Percentiles rank a stretch among this genome's conserved stretches.
Conservation (phyloP, 2,888 invertebrate species). For the Cheilosia urbana region DNA sequence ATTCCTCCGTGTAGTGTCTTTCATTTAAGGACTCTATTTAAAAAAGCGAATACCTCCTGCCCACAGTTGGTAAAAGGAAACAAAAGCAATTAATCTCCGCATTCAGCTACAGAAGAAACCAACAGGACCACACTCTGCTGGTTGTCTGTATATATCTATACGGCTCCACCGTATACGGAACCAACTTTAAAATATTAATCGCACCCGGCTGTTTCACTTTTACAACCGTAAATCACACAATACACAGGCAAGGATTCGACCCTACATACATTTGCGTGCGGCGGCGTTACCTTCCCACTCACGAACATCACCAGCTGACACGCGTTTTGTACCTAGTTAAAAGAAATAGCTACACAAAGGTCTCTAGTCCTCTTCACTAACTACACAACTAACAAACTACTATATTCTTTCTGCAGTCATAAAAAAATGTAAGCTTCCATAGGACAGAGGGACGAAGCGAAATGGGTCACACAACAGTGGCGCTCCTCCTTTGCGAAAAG, state of each 20-base stretch:
- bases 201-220: slow-evolving; percentile 69
- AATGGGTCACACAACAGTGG: slow-evolving; percentile 55
- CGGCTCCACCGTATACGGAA: slow-evolving; percentile 42
- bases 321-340: slow-evolving; percentile 56
- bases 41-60: background rate
- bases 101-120: slow-evolving; percentile 18
- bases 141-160: too few relatives aligned
- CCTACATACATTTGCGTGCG: slow-evolving; percentile 38
- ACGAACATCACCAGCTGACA: slow-evolving; percentile 71
- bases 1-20: slow-evolving; percentile 60
- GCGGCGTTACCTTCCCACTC: slow-evolving; percentile 24
- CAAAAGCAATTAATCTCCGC: slow-evolving; percentile 73
- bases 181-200: slow-evolving; percentile 73
- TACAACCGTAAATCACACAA: slow-evolving; percentile 64
- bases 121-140: background rate
- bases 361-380: slow-evolving; percentile 31
- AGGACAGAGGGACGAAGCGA: slow-evolving; percentile 7
- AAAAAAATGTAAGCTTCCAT: slow-evolving; percentile 44
- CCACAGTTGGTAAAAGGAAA: slow-evolving; percentile 44
- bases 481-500: slow-evolving; percentile 19
- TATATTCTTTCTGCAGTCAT: slow-evolving; percentile 31
- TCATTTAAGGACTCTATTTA: slow-evolving; percentile 45
- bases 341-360: slow-evolving; percentile 5
- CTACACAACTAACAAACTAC: background rate
- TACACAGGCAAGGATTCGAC: slow-evolving; percentile 43